Conservation (phyloP, 2,888 invertebrate species). For the Yponomeuta cagnagella region DNA sequence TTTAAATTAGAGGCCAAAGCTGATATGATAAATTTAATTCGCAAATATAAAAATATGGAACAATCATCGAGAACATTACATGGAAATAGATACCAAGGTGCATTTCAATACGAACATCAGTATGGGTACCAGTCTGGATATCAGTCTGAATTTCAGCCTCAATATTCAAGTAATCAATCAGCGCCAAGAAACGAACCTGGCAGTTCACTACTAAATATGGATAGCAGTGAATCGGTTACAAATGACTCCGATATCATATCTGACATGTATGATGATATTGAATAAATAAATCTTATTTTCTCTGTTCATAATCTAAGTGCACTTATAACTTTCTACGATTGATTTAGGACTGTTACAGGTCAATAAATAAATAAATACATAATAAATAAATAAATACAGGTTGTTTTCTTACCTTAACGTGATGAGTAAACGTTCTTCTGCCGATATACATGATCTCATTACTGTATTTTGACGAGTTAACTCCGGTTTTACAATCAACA, state of each 20-base stretch:
- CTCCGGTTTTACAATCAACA: neutral
- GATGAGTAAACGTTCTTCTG: slow-evolving; percentile 4
- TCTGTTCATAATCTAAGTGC: neutral
- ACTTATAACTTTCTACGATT: neutral
- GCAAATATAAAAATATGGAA: slow-evolving; percentile 7
- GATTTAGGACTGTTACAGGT: neutral
- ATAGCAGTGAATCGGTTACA: neutral
- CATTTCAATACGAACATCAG: neutral
- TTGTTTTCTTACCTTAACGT: slow-evolving; percentile 9
- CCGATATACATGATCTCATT: slow-evolving; percentile 6
- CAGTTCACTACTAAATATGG: neutral
- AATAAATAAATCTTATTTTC: slow-evolving; percentile 4
- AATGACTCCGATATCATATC: neutral
- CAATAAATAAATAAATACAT: too few relatives aligned
- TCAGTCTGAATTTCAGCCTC: slow-evolving; percentile 5
- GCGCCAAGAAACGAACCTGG: neutral
- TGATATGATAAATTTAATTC: slow-evolving; percentile 8
- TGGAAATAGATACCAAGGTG: neutral
- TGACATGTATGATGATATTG: neutral
- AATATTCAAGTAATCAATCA: slow-evolving; percentile 4
- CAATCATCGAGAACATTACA: slow-evolving; percentile 3
- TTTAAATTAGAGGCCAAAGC: slow-evolving; percentile 7
- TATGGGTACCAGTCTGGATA: neutral
- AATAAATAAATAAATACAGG: neutral
- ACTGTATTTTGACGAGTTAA: slow-evolving; percentile 2